Percentiles rank a stretch among this genome's conserved stretches.
Evolutionary conservation across 2,888 invertebrate species (phyloP).

Genomic region (Troides aeacus): DNA sequence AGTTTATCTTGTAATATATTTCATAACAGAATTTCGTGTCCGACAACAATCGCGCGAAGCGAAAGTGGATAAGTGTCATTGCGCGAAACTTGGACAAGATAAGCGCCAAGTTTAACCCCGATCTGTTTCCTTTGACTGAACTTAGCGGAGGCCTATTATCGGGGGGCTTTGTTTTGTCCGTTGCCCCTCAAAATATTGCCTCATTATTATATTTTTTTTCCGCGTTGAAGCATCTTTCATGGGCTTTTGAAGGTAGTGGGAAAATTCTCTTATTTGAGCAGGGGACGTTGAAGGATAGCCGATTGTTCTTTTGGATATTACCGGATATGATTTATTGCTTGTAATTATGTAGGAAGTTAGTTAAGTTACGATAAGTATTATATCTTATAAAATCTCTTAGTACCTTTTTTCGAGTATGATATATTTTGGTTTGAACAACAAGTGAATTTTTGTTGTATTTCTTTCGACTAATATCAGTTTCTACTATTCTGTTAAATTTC

Average conservation of each 20-base stretch:
- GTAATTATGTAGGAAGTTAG: conserved; percentile 7
- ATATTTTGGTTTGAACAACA: too few species aligned
- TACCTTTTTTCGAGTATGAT: too few species aligned
- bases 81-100: conserved; percentile 57
- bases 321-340: conserved; percentile 30
- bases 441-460: too few species aligned
- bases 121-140: conserved; percentile 47
- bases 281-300: conserved; percentile 26
- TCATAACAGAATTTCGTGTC: conserved; percentile 33
- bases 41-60: conserved; percentile 53
- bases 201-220: conserved; percentile 51
- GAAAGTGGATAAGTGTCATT: conserved; percentile 65
- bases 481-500: too few species aligned
- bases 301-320: conserved; percentile 35
- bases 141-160: conserved; percentile 60
- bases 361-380: background rate
- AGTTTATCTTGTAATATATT: conserved; percentile 6
- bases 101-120: conserved; percentile 51
- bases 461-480: too few species aligned
- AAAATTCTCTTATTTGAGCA: conserved; percentile 41
- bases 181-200: conserved; percentile 58
- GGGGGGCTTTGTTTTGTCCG: conserved; percentile 61
- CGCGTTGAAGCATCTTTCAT: conserved; percentile 47
- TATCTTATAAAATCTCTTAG: background rate
- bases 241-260: conserved; percentile 47